Evolutionary conservation across 2,888 invertebrate genomes (phyloP), one percentile per base, ranked within the genome.

Genomic region (Cryptus viduatorius): DNA sequence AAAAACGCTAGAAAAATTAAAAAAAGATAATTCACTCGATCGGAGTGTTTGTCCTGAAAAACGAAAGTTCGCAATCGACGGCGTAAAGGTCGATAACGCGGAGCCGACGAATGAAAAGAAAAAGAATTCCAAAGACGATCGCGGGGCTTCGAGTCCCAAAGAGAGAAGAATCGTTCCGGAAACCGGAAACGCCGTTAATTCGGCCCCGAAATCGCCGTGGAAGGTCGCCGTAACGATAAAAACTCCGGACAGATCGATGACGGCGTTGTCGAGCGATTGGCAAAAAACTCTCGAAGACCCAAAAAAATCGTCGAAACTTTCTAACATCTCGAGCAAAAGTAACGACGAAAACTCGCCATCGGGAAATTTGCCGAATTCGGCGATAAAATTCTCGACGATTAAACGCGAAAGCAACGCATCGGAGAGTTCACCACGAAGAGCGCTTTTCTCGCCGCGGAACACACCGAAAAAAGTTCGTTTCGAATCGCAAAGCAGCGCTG

Each of bases 221-320:
- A 65, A 64, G 5, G n/a, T 64, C 44, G 8, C 48, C 1, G 31
- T 44, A 19, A n/a, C 48, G 14, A 64, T 61, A 0, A 31, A 79
- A 64, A 24, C 72, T 42, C 31, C 76, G 3, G 56, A 65, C 16
- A 14, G n/a, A 42, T 59, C 48, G 46, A 68, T 68, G 61, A 69
- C 69, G 4, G 56, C 59, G 0, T 56, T 71, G 16, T 68, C 78
- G 29, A 48, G 16, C 56, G 14, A 76, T 76, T 67, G 75, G 75
- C 67, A 56, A 16, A 56, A 5, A 16, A 65, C 29, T 0, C 50
- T 48, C 19, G 16, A 37, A 10, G n/a, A 7, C n/a, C 1, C 29
- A 31, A 14, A 31, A 5, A 61, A 12, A 61, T 7, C 7, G 1
- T 46, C 69, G 12, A 5, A n/a, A 7, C 16, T 8, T 3, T 19